Evolutionary conservation across 2,113 vertebrate species (phyloP).

Genomic region (Anoura caudifer): DNA sequence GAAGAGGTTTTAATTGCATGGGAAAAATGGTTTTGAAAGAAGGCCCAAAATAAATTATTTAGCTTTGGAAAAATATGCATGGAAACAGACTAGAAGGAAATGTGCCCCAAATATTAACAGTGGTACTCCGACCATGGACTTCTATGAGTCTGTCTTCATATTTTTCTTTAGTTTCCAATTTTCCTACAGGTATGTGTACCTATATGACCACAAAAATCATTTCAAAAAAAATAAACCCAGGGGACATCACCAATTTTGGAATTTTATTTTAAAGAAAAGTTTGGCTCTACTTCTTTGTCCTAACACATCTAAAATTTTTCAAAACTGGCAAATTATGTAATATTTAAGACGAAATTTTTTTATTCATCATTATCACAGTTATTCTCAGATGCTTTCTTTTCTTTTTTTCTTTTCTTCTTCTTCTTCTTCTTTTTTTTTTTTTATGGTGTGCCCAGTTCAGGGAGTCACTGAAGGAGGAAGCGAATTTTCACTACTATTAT

Average conservation of each 20-base stretch:
- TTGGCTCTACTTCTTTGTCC: background rate
- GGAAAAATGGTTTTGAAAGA: background rate
- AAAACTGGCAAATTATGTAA: background rate
- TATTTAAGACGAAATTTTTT: background rate
- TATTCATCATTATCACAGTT: background rate
- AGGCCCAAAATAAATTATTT: background rate
- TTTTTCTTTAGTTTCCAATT: background rate
- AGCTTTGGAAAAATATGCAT: background rate
- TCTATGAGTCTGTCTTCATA: background rate
- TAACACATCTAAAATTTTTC: background rate
- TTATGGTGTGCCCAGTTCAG: background rate
- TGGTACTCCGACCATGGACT: background rate
- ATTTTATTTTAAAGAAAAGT: background rate
- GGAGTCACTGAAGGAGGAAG: background rate
- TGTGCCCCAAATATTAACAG: background rate
- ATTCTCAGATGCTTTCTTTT: background rate
- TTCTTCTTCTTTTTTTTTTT: background rate
- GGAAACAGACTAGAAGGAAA: background rate
- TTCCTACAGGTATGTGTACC: background rate
- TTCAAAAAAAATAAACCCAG: background rate
- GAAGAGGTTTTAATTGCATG: background rate
- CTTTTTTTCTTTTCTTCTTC: background rate
- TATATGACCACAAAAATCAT: background rate
- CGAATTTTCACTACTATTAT: background rate
- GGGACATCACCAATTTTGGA: background rate